These are phyloP conservation scores for Crocuta crocuta DNA, from an alignment of 2,113 vertebrate genomes.

Conservation along the genomic window DNA sequence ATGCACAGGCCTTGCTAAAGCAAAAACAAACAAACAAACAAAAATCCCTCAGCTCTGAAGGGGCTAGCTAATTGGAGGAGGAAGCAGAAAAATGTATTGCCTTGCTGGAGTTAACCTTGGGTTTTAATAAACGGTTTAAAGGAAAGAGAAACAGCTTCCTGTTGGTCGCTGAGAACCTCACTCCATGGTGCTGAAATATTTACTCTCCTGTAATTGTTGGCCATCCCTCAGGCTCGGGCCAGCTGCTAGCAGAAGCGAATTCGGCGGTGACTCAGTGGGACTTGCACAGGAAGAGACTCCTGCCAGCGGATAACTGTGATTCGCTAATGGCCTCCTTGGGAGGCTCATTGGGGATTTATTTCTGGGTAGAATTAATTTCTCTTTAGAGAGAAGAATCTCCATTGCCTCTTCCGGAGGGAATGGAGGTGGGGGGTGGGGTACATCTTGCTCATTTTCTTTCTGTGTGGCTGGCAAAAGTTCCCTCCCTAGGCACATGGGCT, in stretches of 20 bases:
- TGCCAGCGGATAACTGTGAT: slow-evolving; percentile 43
- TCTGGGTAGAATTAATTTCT: slow-evolving; percentile 75
- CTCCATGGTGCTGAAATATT: slow-evolving; percentile 85
- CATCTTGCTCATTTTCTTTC: slow-evolving; percentile 69
- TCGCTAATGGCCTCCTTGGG: slow-evolving; percentile 73
- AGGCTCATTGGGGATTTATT: slow-evolving; percentile 68
- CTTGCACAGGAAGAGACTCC: slow-evolving; percentile 59
- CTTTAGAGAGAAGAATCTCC: slow-evolving; percentile 64
- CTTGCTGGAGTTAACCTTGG: slow-evolving; percentile 74
- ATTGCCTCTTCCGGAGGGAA: not conserved
- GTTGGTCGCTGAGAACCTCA: slow-evolving; percentile 72
- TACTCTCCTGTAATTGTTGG: slow-evolving; percentile 80
- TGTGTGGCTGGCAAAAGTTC: not conserved
- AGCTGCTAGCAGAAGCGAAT: slow-evolving; percentile 64
- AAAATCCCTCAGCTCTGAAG: not conserved
- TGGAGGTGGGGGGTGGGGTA: not conserved
- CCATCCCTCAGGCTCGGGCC: slow-evolving; percentile 82
- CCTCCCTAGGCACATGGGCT: not conserved
- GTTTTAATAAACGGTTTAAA: slow-evolving; percentile 86
- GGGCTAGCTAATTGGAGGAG: slow-evolving; percentile 63
- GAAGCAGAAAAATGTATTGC: slow-evolving; percentile 75
- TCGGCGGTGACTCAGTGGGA: slow-evolving; percentile 64
- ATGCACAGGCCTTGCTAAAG: slow-evolving; percentile 67
- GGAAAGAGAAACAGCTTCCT: slow-evolving; percentile 80
- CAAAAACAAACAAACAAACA: not conserved